phyloP scores from a whole-genome alignment of 2,888 invertebrate genomes.

The Theretra japonica region DNA sequence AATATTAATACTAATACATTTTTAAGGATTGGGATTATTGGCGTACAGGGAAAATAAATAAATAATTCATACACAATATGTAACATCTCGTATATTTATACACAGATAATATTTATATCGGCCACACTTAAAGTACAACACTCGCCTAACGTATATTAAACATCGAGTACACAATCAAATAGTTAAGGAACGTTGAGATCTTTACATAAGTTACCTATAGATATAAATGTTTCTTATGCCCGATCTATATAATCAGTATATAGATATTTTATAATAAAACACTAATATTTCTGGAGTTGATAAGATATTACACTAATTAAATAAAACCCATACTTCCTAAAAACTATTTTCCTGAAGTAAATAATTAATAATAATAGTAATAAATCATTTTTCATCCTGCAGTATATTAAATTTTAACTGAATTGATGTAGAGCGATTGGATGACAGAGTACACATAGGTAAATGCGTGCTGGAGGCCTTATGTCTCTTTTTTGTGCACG shows the following conservation, averaged over 20 bases:
- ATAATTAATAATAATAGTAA: too few species aligned
- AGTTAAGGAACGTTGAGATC: conserved; percentile 64
- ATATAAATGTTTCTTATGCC: neutral
- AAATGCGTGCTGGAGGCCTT: too few species aligned
- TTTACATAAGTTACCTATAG: conserved; percentile 37
- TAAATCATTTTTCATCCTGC: too few species aligned
- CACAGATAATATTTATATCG: conserved; percentile 58
- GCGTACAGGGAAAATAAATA: conserved; percentile 12
- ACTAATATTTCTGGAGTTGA: too few species aligned
- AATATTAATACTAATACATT: too few species aligned
- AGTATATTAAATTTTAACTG: too few species aligned
- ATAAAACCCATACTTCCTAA: too few species aligned
- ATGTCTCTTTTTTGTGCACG: too few species aligned
- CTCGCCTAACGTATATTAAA: conserved; percentile 60
- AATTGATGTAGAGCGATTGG: too few species aligned
- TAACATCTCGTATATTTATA: conserved; percentile 75
- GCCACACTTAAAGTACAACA: conserved; percentile 62
- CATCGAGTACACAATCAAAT: conserved; percentile 58
- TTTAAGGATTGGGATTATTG: neutral
- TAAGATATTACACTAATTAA: too few species aligned
- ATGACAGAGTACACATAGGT: too few species aligned
- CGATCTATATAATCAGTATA: neutral
- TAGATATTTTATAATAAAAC: neutral
- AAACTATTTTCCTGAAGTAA: too few species aligned
- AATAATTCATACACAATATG: conserved; percentile 48